Conservation (phyloP, 1,140 invertebrate species). For the Pseudomyrmex pallidus region DNA sequence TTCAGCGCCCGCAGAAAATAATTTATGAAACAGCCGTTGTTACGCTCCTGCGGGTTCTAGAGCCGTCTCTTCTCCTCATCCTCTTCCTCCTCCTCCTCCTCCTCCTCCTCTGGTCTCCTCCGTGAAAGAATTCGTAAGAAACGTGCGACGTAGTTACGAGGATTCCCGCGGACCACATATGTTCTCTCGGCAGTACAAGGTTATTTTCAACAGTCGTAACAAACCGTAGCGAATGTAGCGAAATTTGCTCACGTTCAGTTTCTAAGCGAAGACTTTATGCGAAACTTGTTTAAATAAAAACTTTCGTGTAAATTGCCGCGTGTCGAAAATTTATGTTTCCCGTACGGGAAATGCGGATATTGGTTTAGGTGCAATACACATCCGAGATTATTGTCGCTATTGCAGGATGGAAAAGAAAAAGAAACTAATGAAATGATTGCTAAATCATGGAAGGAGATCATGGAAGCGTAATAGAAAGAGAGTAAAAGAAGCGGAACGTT, state of each 20-base stretch:
- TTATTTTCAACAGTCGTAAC: constrained; percentile 37
- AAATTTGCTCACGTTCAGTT: constrained; percentile 31
- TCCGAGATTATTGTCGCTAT: background rate
- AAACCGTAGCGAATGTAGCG: background rate
- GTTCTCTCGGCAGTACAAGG: constrained; percentile 16
- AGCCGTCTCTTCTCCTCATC: background rate
- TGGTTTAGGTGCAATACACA: background rate
- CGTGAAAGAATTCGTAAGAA: constrained; percentile 60
- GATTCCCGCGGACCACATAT: constrained; percentile 44
- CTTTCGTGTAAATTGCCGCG: background rate
- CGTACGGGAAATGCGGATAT: background rate
- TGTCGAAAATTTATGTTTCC: background rate
- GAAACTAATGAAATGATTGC: background rate
- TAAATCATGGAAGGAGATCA: background rate
- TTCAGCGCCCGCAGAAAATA: constrained; percentile 65
- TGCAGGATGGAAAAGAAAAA: background rate
- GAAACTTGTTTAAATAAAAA: background rate
- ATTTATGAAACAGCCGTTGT: constrained; percentile 64
- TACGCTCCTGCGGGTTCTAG: constrained; percentile 60
- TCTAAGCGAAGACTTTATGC: constrained; percentile 1
- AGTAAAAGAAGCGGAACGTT: background rate
- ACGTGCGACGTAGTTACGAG: constrained; percentile 14
- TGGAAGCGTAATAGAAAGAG: background rate
- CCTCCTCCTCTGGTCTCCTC: background rate
- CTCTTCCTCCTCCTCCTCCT: background rate